Conservation (phyloP, 2,888 invertebrate species). For the Cerastis rubricosa region DNA sequence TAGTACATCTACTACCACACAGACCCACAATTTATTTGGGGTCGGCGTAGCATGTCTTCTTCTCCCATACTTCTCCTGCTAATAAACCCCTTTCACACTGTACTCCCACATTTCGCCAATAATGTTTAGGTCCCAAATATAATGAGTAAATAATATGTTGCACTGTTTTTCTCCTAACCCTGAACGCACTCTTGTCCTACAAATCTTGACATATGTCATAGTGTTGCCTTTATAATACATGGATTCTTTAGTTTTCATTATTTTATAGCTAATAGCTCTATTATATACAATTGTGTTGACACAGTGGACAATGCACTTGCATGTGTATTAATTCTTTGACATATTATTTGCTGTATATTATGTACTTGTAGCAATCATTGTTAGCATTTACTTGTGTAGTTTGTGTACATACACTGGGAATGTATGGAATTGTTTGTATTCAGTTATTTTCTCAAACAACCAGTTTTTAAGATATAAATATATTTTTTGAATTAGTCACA, state of each 20-base stretch:
- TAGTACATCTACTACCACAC: background rate
- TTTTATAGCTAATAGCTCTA: background rate
- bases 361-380: conserved; percentile 5
- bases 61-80: background rate
- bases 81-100: background rate
- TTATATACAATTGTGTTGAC: background rate
- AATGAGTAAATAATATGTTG: too few species aligned
- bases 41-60: background rate
- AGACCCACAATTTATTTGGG: background rate
- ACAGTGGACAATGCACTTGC: conserved; percentile 10
- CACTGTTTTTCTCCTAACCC: background rate
- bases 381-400: conserved; percentile 23
- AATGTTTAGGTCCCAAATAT: background rate
- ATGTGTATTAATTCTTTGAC: conserved; percentile 28
- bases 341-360: conserved; percentile 13
- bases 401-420: conserved; percentile 1
- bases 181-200: background rate
- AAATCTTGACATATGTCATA: background rate
- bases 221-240: background rate
- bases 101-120: background rate
- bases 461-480: background rate
- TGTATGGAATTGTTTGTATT: background rate
- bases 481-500: too few species aligned
- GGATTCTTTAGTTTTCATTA: conserved; percentile 8
- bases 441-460: conserved; percentile 9